Percentiles rank a stretch among this genome's conserved stretches.
Conservation (phyloP, 1,140 invertebrate genomes). For the Pseudomyrmex gracilis region DNA sequence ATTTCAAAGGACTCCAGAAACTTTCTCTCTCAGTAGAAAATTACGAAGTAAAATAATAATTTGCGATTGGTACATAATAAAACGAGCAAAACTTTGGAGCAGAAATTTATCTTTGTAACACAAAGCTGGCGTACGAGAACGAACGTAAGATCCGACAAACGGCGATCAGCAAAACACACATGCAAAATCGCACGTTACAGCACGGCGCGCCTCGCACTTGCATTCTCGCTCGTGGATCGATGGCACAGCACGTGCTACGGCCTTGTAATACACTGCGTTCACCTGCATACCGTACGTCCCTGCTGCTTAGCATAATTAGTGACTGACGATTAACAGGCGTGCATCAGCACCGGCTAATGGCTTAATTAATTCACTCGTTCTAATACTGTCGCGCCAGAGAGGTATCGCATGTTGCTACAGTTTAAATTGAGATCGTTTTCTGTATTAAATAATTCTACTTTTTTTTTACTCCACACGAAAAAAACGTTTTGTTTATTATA, state of each 20-base stretch:
- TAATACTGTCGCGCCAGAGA: slow-evolving; percentile 36
- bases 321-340: slow-evolving; percentile 66
- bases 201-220: slow-evolving; percentile 8
- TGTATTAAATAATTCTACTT: neutral
- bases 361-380: slow-evolving; percentile 69
- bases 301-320: slow-evolving; percentile 60
- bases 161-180: neutral
- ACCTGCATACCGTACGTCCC: slow-evolving; percentile 55
- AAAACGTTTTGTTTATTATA: too few species aligned
- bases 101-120: neutral
- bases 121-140: neutral
- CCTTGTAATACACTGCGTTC: slow-evolving; percentile 64
- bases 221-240: slow-evolving; percentile 49
- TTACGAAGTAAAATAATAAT: neutral
- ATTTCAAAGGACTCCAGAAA: too few species aligned
- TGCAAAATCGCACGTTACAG: slow-evolving; percentile 12
- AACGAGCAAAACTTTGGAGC: neutral
- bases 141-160: neutral
- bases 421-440: slow-evolving; percentile 27
- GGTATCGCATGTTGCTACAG: slow-evolving; percentile 27
- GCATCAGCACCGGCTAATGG: slow-evolving; percentile 43
- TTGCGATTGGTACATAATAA: neutral
- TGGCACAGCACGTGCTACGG: slow-evolving; percentile 52
- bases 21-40: too few species aligned
- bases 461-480: too few species aligned